Conservation (phyloP, 1,140 invertebrate genomes). For the Drosophila parvula region DNA sequence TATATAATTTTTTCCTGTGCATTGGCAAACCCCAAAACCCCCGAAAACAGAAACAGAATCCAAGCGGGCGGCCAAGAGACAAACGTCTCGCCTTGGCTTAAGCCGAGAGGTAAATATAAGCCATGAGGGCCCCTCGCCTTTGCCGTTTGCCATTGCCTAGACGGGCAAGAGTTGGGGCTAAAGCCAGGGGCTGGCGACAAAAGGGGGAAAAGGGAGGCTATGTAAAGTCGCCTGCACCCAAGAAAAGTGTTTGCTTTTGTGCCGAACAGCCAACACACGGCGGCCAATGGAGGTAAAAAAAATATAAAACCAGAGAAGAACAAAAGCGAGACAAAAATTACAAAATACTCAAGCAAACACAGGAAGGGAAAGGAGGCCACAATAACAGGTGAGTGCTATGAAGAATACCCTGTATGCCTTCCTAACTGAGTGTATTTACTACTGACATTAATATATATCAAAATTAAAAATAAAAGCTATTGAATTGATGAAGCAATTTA, state of each 20-base stretch:
- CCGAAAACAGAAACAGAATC: constrained; percentile 32
- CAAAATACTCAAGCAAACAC: constrained; percentile 45
- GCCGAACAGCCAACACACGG: constrained; percentile 21
- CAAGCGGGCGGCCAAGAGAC: constrained; percentile 40
- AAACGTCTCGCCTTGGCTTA: constrained; percentile 56
- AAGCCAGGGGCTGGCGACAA: background rate
- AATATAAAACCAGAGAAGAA: constrained; percentile 30
- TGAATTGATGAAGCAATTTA: too few species aligned
- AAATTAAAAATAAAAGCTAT: background rate
- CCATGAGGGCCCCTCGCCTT: constrained; percentile 54
- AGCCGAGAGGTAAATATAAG: constrained; percentile 58
- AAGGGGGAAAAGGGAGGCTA: constrained; percentile 14
- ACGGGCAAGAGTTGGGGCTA: background rate
- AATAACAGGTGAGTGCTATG: constrained; percentile 29
- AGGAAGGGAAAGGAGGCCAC: constrained; percentile 9
- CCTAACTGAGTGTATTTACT: background rate
- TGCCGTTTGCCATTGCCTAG: constrained; percentile 10
- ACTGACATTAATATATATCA: too few species aligned
- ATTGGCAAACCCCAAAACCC: constrained; percentile 19
- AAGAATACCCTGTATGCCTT: constrained; percentile 26
- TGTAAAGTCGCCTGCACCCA: constrained; percentile 60
- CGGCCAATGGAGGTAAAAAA: constrained; percentile 1
- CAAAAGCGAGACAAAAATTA: constrained; percentile 48
- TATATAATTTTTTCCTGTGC: constrained; percentile 4
- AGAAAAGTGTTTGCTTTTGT: constrained; percentile 56